Base-by-base conservation (phyloP, 2,113 vertebrate species). In the Mugil cephalus region DNA sequence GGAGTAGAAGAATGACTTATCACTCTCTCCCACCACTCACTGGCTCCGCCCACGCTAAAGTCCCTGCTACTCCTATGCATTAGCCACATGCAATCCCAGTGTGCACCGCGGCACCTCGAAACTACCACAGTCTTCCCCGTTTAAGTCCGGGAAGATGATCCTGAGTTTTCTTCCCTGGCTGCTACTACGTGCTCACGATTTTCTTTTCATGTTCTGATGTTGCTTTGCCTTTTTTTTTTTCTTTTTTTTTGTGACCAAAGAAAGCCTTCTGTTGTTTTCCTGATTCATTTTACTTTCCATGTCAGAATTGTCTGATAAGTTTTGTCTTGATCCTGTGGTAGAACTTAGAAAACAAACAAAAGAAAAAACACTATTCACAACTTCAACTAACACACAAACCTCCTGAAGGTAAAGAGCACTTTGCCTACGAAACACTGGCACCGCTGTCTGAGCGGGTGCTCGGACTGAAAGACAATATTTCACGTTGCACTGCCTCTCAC, bases 181-280 rank as follows among this genome's bases (percentile, higher is more conserved):
- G 34, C 10, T 70, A 55, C 85, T 50, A 76, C 73, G 65, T 80
- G 24, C 24, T 80, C 42, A 36, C 66, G 50, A 56, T 69, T 91
- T 88, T 67, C 65, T 66, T 74, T 81, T 63, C 62, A 63, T 59
- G 48, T 77, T 82, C 65, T 53, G 12, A 5, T 83, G n/a, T 83
- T 85, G 13, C 86, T 94, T 92, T 94, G 82, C 92, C 48, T 69
- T 85, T 94, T n/a, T n/a, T n/a, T n/a, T n/a, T n/a, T n/a, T n/a
- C n/a, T n/a, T n/a, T n/a, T n/a, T n/a, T n/a, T 88, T 94, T 93
- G 95, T 96, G 96, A 97, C 97, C 97, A 98, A 98, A 98, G 96
- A 97, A 92, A 89, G 89, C 90, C 86, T 92, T 94, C 88, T 90
- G 89, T 85, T 60, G 77, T 86, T 88, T 79, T 40, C 90, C 90